Conservation (phyloP, 1,140 invertebrate genomes). For the Psix sp. region DNA sequence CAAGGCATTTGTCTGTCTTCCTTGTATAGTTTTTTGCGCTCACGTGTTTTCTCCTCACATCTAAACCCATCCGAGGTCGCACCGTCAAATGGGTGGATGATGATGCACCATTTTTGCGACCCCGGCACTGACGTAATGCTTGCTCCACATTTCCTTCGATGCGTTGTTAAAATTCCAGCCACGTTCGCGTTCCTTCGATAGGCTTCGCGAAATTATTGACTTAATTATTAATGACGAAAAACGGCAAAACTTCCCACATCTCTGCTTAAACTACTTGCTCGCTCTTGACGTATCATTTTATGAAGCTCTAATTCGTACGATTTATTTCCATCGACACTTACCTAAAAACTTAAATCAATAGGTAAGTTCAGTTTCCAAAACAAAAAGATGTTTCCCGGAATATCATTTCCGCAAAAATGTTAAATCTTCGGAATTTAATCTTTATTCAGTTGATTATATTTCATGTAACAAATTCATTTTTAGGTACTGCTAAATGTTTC, state of each 20-base stretch:
- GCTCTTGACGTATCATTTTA: too few relatives aligned
- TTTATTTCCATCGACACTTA: too few relatives aligned
- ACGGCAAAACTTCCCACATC: conserved; percentile 2
- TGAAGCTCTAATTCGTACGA: too few relatives aligned
- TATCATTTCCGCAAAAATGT: too few relatives aligned
- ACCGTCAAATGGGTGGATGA: conserved; percentile 35
- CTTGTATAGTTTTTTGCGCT: conserved; percentile 13
- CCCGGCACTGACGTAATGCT: conserved; percentile 31
- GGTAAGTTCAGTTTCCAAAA: too few relatives aligned
- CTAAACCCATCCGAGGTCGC: conserved; percentile 35
- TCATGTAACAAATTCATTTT: too few relatives aligned
- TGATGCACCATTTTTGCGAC: conserved; percentile 47
- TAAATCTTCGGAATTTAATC: too few relatives aligned
- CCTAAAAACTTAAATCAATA: too few relatives aligned
- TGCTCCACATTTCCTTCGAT: conserved; percentile 44
- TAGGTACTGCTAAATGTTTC: too few relatives aligned
- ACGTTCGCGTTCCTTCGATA: conserved; percentile 17
- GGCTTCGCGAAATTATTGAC: conserved; percentile 24
- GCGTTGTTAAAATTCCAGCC: conserved; percentile 43
- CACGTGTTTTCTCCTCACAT: conserved; percentile 15
- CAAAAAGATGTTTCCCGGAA: too few relatives aligned
- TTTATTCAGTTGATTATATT: too few relatives aligned
- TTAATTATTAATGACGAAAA: conserved; percentile 34
- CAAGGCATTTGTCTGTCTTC: conserved; percentile 5
- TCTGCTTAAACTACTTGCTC: too few relatives aligned